A percentile compares a stretch with the other conserved stretches of the same genome.
These are phyloP conservation scores for Drosophila obscura DNA, from an alignment of 1,140 invertebrate genomes.

Conservation along the genomic window DNA sequence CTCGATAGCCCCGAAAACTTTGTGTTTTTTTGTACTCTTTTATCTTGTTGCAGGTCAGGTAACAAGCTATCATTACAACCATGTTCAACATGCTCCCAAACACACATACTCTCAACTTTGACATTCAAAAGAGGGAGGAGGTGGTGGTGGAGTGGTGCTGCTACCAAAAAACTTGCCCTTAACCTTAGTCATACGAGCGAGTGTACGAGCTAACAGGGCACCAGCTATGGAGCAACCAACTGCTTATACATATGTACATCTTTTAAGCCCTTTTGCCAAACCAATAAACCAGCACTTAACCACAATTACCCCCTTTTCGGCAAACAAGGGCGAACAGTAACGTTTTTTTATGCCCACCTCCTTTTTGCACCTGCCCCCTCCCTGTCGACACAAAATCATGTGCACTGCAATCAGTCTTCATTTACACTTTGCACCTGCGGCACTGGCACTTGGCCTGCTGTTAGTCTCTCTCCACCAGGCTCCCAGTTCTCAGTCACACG, in stretches of 20 bases:
- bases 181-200: constrained; percentile 41
- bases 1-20: constrained; percentile 1
- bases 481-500: constrained; percentile 50
- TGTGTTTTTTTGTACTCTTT: background rate
- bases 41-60: constrained; percentile 10
- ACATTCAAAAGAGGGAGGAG: background rate
- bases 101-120: background rate
- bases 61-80: constrained; percentile 23
- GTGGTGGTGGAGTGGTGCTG: no score
- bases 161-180: constrained; percentile 42
- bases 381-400: constrained; percentile 28
- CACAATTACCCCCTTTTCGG: constrained; percentile 47
- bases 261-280: constrained; percentile 62
- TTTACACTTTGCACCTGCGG: constrained; percentile 81
- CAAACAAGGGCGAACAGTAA: constrained; percentile 65
- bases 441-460: constrained; percentile 60
- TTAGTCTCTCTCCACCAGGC: constrained; percentile 34
- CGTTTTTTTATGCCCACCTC: constrained; percentile 61
- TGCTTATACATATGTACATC: constrained; percentile 50
- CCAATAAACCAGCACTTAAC: constrained; percentile 23
- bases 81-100: constrained; percentile 20
- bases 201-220: constrained; percentile 3
- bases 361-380: background rate
- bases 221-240: constrained; percentile 44
- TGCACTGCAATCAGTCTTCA: constrained; percentile 80